These are phyloP conservation scores for Sycon ciliatum DNA, from an alignment of 37 sponge, comb jelly and placozoan genomes.

Conservation along the genomic window DNA sequence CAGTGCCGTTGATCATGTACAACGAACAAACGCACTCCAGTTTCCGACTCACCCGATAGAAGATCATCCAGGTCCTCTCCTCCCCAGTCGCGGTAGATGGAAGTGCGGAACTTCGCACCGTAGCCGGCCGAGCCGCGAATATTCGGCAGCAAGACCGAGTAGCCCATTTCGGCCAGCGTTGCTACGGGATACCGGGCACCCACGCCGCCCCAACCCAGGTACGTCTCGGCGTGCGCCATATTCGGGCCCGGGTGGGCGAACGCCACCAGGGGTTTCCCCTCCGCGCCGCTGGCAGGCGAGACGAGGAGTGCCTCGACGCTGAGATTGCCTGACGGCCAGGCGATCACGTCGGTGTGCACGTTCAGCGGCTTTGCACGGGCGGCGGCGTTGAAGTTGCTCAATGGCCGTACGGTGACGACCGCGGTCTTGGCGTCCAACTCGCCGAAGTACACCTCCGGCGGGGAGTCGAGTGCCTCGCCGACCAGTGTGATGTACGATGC, in stretches of 20 bases:
- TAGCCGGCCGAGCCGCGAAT: neutral
- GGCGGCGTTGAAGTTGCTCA: too few species aligned
- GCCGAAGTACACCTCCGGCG: neutral
- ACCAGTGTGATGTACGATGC: neutral
- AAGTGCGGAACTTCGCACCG: neutral
- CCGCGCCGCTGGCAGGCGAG: neutral
- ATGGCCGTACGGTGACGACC: neutral
- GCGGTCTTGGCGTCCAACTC: neutral
- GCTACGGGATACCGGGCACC: neutral
- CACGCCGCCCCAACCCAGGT: neutral
- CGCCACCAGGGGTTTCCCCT: neutral
- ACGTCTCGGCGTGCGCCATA: neutral
- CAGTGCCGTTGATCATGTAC: too few species aligned
- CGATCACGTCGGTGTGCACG: neutral
- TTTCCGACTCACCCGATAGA: neutral
- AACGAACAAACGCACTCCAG: too few species aligned
- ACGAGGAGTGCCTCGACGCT: constrained; percentile 1
- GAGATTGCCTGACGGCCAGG: neutral
- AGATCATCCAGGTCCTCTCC: neutral
- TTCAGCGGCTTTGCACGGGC: neutral
- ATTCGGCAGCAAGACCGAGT: neutral
- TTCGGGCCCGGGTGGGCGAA: neutral
- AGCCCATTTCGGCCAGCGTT: neutral
- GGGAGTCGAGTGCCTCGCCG: neutral
- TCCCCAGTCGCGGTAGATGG: neutral